Conservation (phyloP, 2,797 vertebrate genomes). For the Danio albolineatus region DNA sequence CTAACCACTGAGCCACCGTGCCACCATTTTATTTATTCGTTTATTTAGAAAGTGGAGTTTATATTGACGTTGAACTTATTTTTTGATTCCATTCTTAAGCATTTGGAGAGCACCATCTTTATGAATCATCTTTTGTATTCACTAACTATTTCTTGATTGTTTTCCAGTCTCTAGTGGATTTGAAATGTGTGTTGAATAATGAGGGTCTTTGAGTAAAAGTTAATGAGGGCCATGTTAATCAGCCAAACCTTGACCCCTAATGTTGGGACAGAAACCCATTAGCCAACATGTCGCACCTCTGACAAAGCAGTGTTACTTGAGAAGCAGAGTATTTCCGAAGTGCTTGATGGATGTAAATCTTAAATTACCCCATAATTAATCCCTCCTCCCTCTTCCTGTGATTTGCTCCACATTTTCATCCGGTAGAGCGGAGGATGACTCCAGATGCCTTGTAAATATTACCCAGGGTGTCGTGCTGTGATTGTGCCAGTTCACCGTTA, state of each 20-base stretch:
- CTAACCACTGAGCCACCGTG: no score
- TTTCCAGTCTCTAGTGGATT: background rate
- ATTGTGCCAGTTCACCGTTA: constrained; percentile 67
- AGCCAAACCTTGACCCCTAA: constrained; percentile 3
- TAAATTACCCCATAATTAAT: constrained; percentile 34
- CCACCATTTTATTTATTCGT: no score
- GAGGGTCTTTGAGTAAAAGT: background rate
- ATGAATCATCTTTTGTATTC: no score
- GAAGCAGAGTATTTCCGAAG: constrained; percentile 29
- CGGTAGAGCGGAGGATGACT: constrained; percentile 62
- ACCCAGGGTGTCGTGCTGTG: constrained; percentile 67
- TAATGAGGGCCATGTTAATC: background rate
- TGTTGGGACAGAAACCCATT: background rate
- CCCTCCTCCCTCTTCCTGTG: background rate
- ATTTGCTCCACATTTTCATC: constrained; percentile 53
- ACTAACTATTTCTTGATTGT: background rate
- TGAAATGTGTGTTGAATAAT: background rate
- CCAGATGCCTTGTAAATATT: constrained; percentile 75
- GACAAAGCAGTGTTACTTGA: constrained; percentile 53
- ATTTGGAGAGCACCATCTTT: no score
- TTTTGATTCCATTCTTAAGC: no score
- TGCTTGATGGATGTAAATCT: constrained; percentile 39
- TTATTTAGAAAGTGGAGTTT: no score
- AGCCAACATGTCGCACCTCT: background rate
- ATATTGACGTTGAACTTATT: no score